phyloP scores from a whole-genome alignment of 2,888 invertebrate genomes.

The Amblyteles armatorius region DNA sequence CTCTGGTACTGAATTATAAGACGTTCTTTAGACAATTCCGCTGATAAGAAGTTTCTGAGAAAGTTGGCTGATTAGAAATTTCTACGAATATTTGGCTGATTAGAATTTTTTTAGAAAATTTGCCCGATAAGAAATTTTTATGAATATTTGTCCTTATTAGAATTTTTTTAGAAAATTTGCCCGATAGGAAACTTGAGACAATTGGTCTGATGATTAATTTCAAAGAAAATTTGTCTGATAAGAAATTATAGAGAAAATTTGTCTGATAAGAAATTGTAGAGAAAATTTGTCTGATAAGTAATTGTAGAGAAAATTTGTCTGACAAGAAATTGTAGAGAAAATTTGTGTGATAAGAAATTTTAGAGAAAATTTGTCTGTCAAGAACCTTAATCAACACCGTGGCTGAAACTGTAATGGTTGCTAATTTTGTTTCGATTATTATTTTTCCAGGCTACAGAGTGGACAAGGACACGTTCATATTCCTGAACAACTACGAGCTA shows the following conservation, averaged over 20 bases:
- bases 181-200: neutral
- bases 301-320: neutral
- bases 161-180: neutral
- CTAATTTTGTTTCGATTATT: constrained; percentile 46
- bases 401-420: neutral
- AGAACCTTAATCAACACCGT: neutral
- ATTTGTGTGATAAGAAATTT: neutral
- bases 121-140: too few species aligned
- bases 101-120: too few species aligned
- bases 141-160: neutral
- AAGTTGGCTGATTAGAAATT: too few species aligned
- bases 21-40: neutral
- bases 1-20: constrained; percentile 43
- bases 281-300: neutral
- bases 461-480: constrained; percentile 88
- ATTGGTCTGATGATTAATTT: too few species aligned
- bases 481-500: constrained; percentile 89
- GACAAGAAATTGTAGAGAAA: too few species aligned
- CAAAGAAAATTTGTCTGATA: too few species aligned
- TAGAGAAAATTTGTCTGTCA: neutral
- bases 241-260: neutral
- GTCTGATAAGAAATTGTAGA: neutral
- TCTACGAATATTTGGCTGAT: neutral
- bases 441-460: constrained; percentile 86
- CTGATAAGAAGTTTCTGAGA: too few species aligned